Percentiles rank a stretch among this genome's conserved stretches.
These are phyloP conservation scores for Dicyrtoma fusca DNA, from an alignment of 2,888 invertebrate species.

Conservation along the genomic window DNA sequence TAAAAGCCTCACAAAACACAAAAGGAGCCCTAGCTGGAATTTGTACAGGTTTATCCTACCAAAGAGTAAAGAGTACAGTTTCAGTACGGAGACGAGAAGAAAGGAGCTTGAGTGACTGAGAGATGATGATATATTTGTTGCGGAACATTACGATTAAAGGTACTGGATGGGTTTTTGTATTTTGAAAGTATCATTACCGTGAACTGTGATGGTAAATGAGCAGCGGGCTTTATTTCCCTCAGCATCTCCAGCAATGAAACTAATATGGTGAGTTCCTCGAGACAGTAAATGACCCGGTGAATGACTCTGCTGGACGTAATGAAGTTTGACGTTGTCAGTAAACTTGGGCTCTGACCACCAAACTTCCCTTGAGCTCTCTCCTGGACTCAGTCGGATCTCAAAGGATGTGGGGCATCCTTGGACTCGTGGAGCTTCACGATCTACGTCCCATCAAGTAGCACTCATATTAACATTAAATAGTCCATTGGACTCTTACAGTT, in stretches of 20 bases:
- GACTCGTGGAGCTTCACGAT: conserved; percentile 65
- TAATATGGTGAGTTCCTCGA: conserved; percentile 67
- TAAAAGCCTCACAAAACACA: too few species aligned
- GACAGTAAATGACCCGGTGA: conserved; percentile 67
- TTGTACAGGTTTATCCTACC: too few species aligned
- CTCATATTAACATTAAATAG: background rate
- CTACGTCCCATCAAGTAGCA: conserved; percentile 57
- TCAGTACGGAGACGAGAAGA: background rate
- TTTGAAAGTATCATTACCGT: conserved; percentile 18
- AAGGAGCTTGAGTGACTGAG: background rate
- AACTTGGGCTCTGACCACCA: conserved; percentile 71
- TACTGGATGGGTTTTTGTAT: background rate
- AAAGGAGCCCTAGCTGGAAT: too few species aligned
- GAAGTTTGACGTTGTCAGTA: conserved; percentile 65
- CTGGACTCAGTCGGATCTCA: conserved; percentile 64
- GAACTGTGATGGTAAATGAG: conserved; percentile 66
- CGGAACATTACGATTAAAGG: background rate
- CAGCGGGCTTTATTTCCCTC: conserved; percentile 69
- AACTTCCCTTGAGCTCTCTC: conserved; percentile 65
- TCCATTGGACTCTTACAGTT: conserved; percentile 8
- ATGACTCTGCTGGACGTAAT: conserved; percentile 62
- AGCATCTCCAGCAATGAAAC: conserved; percentile 69
- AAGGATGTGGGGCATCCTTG: conserved; percentile 68
- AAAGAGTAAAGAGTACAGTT: background rate
- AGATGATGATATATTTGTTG: background rate